Percentiles rank a stretch among this genome's conserved stretches.
Evolutionary conservation across 2,797 vertebrate genomes (phyloP).

Genomic region (Sorex maritimensis): DNA sequence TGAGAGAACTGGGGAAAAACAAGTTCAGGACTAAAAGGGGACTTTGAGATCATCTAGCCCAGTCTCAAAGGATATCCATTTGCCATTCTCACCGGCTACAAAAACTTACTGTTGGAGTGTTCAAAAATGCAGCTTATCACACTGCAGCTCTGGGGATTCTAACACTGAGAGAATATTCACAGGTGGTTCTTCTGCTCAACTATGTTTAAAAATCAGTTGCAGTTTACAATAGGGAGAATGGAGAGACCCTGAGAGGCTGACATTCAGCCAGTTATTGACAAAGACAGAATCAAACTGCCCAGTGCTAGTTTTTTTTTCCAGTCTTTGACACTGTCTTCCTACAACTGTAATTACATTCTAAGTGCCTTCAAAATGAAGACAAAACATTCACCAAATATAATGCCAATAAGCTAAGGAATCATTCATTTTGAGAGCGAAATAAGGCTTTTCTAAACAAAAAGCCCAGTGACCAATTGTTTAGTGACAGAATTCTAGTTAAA

Average conservation of each 20-base stretch:
- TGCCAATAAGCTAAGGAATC: not conserved
- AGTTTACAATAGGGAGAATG: slow-evolving; percentile 17
- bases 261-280: slow-evolving; percentile 15
- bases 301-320: not conserved
- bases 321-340: not conserved
- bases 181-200: slow-evolving; percentile 9
- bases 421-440: not conserved
- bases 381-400: not conserved
- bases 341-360: not conserved
- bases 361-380: not conserved
- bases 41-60: slow-evolving; percentile 22
- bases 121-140: not conserved
- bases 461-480: slow-evolving; percentile 25
- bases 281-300: slow-evolving; percentile 26
- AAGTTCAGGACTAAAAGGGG: not conserved
- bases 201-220: slow-evolving; percentile 25
- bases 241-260: not conserved
- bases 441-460: slow-evolving; percentile 31
- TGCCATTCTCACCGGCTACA: not conserved
- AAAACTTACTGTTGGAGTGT: not conserved
- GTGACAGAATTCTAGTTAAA: not conserved
- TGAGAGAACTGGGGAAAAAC: slow-evolving; percentile 48
- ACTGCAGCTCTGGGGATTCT: not conserved
- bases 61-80: not conserved
- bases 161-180: not conserved